A percentile compares a stretch with the other conserved stretches of the same genome.
These are phyloP conservation scores for Tenthredo livida DNA, from an alignment of 2,888 invertebrate genomes.

Conservation along the genomic window DNA sequence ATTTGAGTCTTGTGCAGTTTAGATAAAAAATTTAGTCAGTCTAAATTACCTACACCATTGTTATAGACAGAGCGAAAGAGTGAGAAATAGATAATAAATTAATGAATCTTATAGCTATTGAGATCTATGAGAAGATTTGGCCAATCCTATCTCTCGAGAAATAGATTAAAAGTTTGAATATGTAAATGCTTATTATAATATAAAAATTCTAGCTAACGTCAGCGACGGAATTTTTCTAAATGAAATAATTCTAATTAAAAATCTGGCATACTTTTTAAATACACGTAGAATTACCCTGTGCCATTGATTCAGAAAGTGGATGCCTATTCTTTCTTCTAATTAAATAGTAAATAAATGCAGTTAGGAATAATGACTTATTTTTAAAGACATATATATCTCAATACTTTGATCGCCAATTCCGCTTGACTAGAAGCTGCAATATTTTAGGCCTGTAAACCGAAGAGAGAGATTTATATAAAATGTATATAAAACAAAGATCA, in stretches of 20 bases:
- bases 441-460: not conserved
- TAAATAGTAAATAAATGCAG: not conserved
- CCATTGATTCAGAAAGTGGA: not conserved
- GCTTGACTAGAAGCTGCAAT: not conserved
- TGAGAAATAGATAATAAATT: not conserved
- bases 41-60: not conserved
- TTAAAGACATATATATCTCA: not conserved
- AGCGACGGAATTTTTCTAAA: slow-evolving; percentile 2
- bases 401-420: not conserved
- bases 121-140: slow-evolving; percentile 32
- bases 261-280: slow-evolving; percentile 6
- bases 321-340: not conserved
- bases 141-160: not conserved
- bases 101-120: not conserved
- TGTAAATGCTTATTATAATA: slow-evolving; percentile 19
- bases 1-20: not conserved
- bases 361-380: not conserved
- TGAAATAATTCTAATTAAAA: not conserved
- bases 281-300: slow-evolving; percentile 5
- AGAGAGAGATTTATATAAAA: not conserved
- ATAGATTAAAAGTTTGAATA: not conserved
- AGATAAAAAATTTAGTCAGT: not conserved
- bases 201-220: slow-evolving; percentile 14
- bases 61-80: not conserved
- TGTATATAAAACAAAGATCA: not conserved